phyloP scores from a whole-genome alignment of 2,888 invertebrate species.

The Drosophila putrida region DNA sequence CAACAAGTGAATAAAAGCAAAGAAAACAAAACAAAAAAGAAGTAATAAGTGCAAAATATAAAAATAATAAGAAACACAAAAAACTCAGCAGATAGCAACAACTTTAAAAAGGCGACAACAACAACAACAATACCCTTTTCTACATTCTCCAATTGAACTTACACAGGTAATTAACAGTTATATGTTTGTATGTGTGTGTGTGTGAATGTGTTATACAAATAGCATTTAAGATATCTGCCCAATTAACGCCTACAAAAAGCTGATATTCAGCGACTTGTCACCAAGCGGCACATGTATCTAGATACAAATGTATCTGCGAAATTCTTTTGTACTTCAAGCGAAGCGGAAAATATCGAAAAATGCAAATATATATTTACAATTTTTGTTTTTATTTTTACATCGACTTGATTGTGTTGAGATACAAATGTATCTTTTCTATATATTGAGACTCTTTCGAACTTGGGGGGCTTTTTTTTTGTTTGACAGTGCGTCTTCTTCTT shows the following conservation, averaged over 20 bases:
- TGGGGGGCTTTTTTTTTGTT: background rate
- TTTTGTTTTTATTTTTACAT: background rate
- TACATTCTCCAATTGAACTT: conserved; percentile 40
- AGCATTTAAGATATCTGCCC: background rate
- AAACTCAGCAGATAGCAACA: conserved; percentile 32
- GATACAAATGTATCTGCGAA: background rate
- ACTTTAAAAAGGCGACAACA: conserved; percentile 31
- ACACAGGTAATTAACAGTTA: conserved; percentile 64
- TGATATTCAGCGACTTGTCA: conserved; percentile 17
- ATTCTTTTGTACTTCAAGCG: background rate
- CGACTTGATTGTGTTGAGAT: background rate
- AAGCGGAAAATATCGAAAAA: background rate
- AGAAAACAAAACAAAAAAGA: conserved; percentile 21
- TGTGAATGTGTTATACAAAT: conserved; percentile 15
- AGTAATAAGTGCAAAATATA: conserved; percentile 48
- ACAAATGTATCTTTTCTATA: conserved; percentile 1
- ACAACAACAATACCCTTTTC: conserved; percentile 18
- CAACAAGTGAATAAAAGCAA: conserved; percentile 13
- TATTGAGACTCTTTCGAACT: background rate
- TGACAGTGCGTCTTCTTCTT: background rate
- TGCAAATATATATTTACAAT: background rate
- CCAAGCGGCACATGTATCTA: conserved; percentile 5
- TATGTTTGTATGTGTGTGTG: background rate
- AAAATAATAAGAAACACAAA: conserved; percentile 25
- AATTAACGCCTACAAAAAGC: conserved; percentile 43